Evolutionary conservation across 64 coral and sea anemone genomes (phyloP), one percentile per base, ranked within the genome.

Genomic region (Stichodactyla mertensii): DNA sequence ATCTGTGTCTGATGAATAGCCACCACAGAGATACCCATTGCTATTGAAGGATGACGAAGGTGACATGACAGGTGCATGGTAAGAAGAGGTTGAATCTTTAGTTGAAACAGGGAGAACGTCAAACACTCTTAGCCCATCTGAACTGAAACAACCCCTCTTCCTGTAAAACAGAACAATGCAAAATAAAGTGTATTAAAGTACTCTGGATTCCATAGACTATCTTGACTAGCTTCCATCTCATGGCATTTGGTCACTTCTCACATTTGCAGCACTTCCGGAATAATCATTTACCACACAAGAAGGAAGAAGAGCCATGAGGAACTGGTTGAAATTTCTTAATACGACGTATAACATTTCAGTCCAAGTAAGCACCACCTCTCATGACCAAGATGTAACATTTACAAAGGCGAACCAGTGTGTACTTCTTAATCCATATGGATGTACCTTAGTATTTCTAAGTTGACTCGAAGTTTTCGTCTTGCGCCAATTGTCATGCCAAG

Each of bases 371-470:
- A 31, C 28, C 28, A 31, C 28, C 28, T 31, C 36, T 45, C 36
- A 45, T 45, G 36, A 45, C 3, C 36, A 45, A 45, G 36, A 45
- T 45, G 36, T 2, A 2, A 45, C 36, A 2, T 45, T 45, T 45
- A 45, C 36, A 45, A 45, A 45, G 36, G 36, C 36, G 36, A 45
- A 2, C 36, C 36, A 45, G 36, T 0, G 36, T 45, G 36, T 45
- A 45, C 36, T 45, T 66, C 62, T 64, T 16, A 64, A 61, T 61
- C 59, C 19, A 0, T 66, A n/a, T 7, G 19, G 0, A 58, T 70
- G 51, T 91, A 95, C 93, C 93, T 86, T 85, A 95, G 85, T 52
- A 95, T 85, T 83, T 95, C 93, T 36, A 95, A 62, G 55, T 92
- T 95, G 5, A 92, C 90, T 45, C 87, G 85, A 20, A 95, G 64